These are phyloP conservation scores for Ispidina picta DNA, from an alignment of 2,797 vertebrate species.

Conservation along the genomic window DNA sequence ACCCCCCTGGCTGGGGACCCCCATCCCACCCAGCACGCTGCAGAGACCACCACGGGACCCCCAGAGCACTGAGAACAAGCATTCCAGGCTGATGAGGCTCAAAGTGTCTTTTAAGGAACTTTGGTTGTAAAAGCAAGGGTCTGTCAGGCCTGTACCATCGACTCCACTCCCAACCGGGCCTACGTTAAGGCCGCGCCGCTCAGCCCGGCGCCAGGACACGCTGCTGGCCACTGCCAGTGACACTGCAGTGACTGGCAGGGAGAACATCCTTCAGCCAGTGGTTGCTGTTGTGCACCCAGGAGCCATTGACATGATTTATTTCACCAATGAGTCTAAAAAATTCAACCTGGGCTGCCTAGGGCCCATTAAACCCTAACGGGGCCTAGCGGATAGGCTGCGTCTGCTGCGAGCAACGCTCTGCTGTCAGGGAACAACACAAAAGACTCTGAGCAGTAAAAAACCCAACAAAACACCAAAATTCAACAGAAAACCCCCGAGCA, in stretches of 20 bases:
- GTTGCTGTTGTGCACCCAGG: background rate
- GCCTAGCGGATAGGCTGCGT: background rate
- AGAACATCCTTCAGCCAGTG: background rate
- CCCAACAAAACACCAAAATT: background rate
- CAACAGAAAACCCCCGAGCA: background rate
- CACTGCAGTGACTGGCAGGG: background rate
- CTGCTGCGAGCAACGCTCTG: background rate
- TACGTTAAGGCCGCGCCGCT: background rate
- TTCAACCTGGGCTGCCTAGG: background rate
- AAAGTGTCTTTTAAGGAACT: conserved; percentile 69
- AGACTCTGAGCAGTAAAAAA: background rate
- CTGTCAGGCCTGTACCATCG: background rate
- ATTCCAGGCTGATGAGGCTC: conserved; percentile 32
- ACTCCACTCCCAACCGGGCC: background rate
- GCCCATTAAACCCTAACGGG: background rate
- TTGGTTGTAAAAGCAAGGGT: conserved; percentile 68
- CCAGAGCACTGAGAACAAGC: conserved; percentile 11
- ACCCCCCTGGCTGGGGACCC: background rate
- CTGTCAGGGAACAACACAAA: background rate
- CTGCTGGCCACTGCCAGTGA: background rate
- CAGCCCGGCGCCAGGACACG: background rate
- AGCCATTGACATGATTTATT: background rate
- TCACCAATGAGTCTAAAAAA: background rate
- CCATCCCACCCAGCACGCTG: background rate
- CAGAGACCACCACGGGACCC: background rate